Evolutionary conservation across 30 jellyfish, hydroid and myxozoan genomes (phyloP), one percentile per base, ranked within the genome.

Genomic region (Hydractinia symbiolongicarpus): DNA sequence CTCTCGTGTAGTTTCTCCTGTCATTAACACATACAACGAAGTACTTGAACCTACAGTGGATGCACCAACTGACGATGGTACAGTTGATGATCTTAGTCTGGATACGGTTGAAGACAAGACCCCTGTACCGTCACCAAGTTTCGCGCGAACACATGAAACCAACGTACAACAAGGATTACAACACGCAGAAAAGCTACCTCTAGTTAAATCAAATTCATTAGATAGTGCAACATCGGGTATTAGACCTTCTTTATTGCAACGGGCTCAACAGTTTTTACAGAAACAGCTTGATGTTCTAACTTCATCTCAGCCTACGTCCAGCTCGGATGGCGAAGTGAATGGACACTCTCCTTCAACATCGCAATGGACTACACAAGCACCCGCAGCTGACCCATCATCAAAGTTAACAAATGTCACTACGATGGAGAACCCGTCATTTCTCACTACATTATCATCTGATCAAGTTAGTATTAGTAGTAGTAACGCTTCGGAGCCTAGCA

Each of bases 201-300:
- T 50, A 15, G 51, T 60, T 55, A 50, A 50, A 8, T 7, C 68
- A 1, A 71, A 50, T 3, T 64, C 74, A 6, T 13, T 64, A 8
- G 74, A 64, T 6, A 64, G 74, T 64, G 74, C 74, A 44, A 30
- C 2, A 2, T 30, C 44, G 44, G 93, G 54, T 40, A 61, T 52
- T 6, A 86, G 66, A 40, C 80, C 85, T 1, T 91, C 98, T 40
- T 70, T 91, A 44, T 69, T 91, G 50, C 95, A 83, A 69, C 92
- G 98, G 73, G 98, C 98, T 8, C 92, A 93, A 55, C 89, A 81
- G 55, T 91, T 91, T 21, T 76, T 91, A 21, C 98, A 91, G 67
- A 95, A 91, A 57, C 98, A 91, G 72, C 78, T 91, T 49, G 95
- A 91, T 30, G 86, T 83, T 54, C 86, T 88, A 58, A 77, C 85